Conservation (phyloP, 2,797 vertebrate species). For the Gobio occitaniae region DNA sequence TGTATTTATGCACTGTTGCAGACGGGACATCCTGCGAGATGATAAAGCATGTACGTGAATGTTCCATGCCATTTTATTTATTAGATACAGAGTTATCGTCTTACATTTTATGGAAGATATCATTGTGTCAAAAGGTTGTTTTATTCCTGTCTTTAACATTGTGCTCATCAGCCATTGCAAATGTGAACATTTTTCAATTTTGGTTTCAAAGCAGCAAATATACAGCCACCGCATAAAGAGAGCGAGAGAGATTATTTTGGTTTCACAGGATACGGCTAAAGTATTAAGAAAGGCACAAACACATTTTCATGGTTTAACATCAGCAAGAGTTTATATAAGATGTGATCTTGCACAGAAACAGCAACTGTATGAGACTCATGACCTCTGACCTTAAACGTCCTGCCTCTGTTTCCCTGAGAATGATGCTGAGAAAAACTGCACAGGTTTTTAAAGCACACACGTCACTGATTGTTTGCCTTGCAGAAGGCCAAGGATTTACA, state of each 20-base stretch:
- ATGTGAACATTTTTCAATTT: constrained; percentile 16
- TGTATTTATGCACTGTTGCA: constrained; percentile 81
- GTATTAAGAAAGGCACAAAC: constrained; percentile 29
- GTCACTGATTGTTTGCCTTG: constrained; percentile 59
- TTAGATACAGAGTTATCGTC: constrained; percentile 58
- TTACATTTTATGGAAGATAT: constrained; percentile 67
- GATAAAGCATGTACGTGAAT: constrained; percentile 64
- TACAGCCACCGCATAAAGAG: neutral
- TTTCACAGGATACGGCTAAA: constrained; percentile 41
- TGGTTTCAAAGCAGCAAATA: constrained; percentile 40
- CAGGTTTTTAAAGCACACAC: constrained; percentile 75
- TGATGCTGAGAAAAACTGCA: constrained; percentile 59
- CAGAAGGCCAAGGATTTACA: constrained; percentile 71
- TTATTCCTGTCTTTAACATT: constrained; percentile 36
- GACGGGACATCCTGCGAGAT: constrained; percentile 66
- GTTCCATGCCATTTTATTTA: constrained; percentile 67
- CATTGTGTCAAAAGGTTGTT: constrained; percentile 48
- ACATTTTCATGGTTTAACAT: constrained; percentile 23
- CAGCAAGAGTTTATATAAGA: constrained; percentile 12
- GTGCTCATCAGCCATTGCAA: constrained; percentile 37
- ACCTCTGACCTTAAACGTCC: constrained; percentile 3
- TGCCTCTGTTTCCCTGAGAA: constrained; percentile 24
- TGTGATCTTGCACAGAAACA: neutral
- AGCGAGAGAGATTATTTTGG: constrained; percentile 16
- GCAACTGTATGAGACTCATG: constrained; percentile 2